Evolutionary conservation across 2,797 vertebrate species (phyloP).

Genomic region (Rallus crepitans): DNA sequence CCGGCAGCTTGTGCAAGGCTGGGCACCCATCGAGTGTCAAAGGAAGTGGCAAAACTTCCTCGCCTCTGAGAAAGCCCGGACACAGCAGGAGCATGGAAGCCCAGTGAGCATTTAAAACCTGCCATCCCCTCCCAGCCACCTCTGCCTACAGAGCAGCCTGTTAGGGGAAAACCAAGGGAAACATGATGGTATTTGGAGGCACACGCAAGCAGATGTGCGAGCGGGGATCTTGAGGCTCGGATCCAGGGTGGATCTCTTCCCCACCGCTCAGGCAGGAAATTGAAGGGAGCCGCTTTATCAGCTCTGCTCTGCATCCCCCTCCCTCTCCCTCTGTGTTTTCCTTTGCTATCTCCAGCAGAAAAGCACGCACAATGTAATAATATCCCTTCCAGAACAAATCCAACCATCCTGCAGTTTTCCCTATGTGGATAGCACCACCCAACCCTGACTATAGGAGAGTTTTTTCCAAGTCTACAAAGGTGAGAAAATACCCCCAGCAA

Average conservation of each 20-base stretch:
- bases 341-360: not conserved
- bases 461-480: not conserved
- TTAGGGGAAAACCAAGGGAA: not conserved
- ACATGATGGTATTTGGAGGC: not conserved
- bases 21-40: not conserved
- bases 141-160: not conserved
- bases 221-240: not conserved
- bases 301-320: not conserved
- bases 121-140: not conserved
- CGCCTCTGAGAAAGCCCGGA: not conserved
- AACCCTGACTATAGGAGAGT: fast-evolving
- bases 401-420: not conserved
- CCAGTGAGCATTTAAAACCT: not conserved
- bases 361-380: not conserved
- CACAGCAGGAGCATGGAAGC: fast-evolving
- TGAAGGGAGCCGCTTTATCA: not conserved
- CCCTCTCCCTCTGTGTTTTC: not conserved
- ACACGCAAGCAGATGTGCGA: fast-evolving
- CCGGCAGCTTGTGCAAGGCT: not conserved
- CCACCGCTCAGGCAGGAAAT: not conserved
- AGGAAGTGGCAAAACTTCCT: not conserved
- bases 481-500: not conserved
- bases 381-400: not conserved
- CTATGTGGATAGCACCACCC: not conserved
- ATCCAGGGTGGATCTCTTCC: not conserved